These are phyloP conservation scores for Drosophila athabasca DNA, from an alignment of 1,140 invertebrate genomes.

Conservation along the genomic window DNA sequence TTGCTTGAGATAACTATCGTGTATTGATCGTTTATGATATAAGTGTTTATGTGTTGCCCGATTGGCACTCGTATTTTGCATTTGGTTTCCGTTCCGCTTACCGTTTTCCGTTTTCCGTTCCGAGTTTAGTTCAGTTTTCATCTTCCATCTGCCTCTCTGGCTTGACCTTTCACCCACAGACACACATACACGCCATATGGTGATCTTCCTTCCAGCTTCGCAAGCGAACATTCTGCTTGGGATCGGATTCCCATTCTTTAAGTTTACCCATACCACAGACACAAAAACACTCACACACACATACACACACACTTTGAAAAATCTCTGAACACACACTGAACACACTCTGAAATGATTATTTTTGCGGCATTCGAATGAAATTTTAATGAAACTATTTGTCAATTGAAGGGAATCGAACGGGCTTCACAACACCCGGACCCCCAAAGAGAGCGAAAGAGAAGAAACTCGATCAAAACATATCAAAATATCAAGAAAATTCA, in stretches of 20 bases:
- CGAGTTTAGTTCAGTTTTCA: constrained; percentile 35
- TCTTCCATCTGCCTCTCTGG: constrained; percentile 9
- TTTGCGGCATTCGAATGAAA: constrained; percentile 67
- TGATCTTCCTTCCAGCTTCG: constrained; percentile 33
- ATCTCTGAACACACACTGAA: constrained; percentile 12
- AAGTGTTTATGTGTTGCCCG: constrained; percentile 48
- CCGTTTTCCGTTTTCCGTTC: constrained; percentile 9
- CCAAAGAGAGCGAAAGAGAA: constrained; percentile 82
- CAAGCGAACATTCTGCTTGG: constrained; percentile 18
- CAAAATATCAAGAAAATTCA: constrained; percentile 71
- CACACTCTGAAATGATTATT: constrained; percentile 52
- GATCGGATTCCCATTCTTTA: constrained; percentile 26
- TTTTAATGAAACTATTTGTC: constrained; percentile 55
- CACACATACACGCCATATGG: constrained; percentile 4
- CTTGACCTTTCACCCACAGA: too few species aligned
- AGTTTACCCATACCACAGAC: constrained; percentile 23
- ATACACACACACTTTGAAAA: constrained; percentile 3
- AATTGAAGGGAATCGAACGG: constrained; percentile 47
- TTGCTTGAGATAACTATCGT: constrained; percentile 28
- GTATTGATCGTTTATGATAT: constrained; percentile 21
- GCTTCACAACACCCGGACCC: constrained; percentile 51
- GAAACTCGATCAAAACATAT: constrained; percentile 44
- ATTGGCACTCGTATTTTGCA: constrained; percentile 32
- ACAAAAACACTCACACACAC: constrained; percentile 26
- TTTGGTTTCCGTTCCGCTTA: constrained; percentile 22